Evolutionary conservation across 1,140 invertebrate species (phyloP), one percentile per base, ranked within the genome.

Genomic region (Danaus plexippus): DNA sequence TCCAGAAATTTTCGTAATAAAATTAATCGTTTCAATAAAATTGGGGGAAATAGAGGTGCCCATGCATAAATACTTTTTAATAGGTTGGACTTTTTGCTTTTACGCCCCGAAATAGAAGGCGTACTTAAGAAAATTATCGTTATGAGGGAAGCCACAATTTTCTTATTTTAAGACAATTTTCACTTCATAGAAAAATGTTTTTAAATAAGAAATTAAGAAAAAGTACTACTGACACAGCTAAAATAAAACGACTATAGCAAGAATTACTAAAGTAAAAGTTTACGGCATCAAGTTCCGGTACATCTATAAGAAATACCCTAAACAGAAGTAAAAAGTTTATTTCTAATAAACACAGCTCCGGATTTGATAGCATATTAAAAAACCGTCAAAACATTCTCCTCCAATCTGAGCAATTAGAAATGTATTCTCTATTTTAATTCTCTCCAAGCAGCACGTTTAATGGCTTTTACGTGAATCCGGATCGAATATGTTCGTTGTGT

Each of bases 11-110:
- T 86, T 79, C 69, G 77, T 80, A 84, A 83, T 86, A 83, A 86
- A 86, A 84, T 86, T 86, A 86, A 86, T 86, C 75, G 80, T 76
- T 79, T 75, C 80, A 82, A 86, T 85, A 83, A 83, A 85, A 83
- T 75, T 73, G 63, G 65, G 73, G 66, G 69, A 70, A 76, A 76
- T 69, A 71, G 69, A 77, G 58, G 64, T 76, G 77, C 71, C 67
- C 74, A 77, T 80, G 77, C 77, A 73, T 80, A 75, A 80, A 80
- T 73, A 79, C 77, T 80, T 82, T 82, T 82, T 79, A 82, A 80
- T 82, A 79, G 79, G 74, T 74, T 75, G 66, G 63, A 70, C 65
- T 79, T 81, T 80, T 80, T 80, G 69, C 59, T 79, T 32, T 32
- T 4, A 32, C 22, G 22, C 2, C 7, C 7, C 22, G 22, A 32